phyloP scores from a whole-genome alignment of 2,797 vertebrate genomes.

The Poecilia velifera region DNA sequence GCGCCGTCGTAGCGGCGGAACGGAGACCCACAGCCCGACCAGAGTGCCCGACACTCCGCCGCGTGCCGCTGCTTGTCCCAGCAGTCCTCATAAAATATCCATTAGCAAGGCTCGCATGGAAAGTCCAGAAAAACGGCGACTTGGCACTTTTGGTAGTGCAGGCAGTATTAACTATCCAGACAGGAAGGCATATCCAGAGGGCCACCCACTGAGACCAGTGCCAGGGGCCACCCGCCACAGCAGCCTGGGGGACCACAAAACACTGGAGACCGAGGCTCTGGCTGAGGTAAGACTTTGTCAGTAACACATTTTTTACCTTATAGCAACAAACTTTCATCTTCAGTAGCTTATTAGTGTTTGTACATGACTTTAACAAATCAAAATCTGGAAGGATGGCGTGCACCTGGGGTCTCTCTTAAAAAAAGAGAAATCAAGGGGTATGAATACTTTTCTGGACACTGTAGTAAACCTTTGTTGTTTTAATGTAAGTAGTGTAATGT shows the following conservation, averaged over 20 bases:
- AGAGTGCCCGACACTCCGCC: constrained; percentile 88
- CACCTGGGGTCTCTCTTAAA: no score
- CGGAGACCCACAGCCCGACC: constrained; percentile 92
- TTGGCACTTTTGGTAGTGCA: constrained; percentile 93
- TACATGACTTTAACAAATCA: not conserved
- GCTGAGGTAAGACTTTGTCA: constrained; percentile 85
- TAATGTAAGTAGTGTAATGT: not conserved
- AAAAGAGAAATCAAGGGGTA: not conserved
- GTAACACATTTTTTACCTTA: not conserved
- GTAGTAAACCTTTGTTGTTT: not conserved
- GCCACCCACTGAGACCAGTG: constrained; percentile 86
- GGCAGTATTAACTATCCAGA: constrained; percentile 96
- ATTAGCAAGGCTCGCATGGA: constrained; percentile 88
- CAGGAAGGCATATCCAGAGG: constrained; percentile 89
- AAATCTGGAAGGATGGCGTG: not conserved
- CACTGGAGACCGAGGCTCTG: constrained; percentile 93
- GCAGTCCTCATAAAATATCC: constrained; percentile 94
- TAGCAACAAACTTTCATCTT: not conserved
- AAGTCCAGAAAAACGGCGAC: constrained; percentile 93
- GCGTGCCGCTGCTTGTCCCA: constrained; percentile 92
- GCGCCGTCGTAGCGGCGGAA: constrained; percentile 86
- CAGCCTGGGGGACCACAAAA: constrained; percentile 97
- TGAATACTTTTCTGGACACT: not conserved
- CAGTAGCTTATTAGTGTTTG: not conserved
- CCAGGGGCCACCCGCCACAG: constrained; percentile 94